Base-by-base conservation (phyloP, 2,888 invertebrate species). In the Xylota sylvarum region DNA sequence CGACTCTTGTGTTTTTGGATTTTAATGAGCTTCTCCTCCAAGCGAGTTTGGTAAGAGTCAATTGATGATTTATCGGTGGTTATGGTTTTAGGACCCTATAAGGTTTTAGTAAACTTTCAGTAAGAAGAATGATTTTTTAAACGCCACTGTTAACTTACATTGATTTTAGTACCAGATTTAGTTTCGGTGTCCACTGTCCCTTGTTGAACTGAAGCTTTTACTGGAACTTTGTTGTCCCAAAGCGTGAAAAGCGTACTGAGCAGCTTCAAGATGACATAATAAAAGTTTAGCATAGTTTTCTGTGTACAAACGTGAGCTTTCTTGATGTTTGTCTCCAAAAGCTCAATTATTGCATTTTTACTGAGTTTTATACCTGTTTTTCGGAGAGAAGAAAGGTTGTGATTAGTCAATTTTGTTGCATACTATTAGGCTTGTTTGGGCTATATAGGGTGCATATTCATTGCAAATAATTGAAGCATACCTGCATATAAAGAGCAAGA, bases 291-390 rank as follows among this genome's bases (percentile, higher is more conserved):
- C 87, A 87, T 83, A 37, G 87, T 58, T 69, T 79, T 83, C 56
- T 87, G 87, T 6, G 78, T 79, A 40, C 83, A 87, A 40, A 79
- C 58, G n/a, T 73, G 87, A 74, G 87, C 87, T 79, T 87, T 87
- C 48, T 74, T 83, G 23, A 87, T 87, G 64, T 87, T 87, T 1
- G 62, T 87, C 65, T 87, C 87, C 87, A 87, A 87, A 74, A 87
- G 83, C 58, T 87, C 87, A 55, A 87, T 87, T 23, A 87, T 55
- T 46, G 70, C 83, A 83, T 55, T 83, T 70, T 87, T 82, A 48
- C 78, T 87, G n/a, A 87, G 83, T 50, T 87, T 87, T 55, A 87
- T 48, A 74, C 82, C 87, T 82, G 69, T 37, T 55, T 48, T 43
- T 17, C 7, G 9, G 10, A 32, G 6, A 55, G 4, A 40, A 46